These are phyloP conservation scores for Athene noctua DNA, from an alignment of 2,113 vertebrate species.

Conservation along the genomic window DNA sequence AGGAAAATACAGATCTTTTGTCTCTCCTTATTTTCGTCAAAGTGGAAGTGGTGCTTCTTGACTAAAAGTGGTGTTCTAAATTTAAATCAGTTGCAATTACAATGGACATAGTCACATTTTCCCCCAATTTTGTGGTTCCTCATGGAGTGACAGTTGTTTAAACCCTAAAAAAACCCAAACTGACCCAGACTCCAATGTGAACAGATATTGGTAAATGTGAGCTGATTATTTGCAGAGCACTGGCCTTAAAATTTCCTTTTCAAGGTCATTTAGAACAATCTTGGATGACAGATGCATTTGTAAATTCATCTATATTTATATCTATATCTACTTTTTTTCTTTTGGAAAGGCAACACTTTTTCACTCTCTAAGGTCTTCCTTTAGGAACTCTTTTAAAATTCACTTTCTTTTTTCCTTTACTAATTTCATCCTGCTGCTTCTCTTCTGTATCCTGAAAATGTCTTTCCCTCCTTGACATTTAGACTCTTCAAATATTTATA, in stretches of 20 bases:
- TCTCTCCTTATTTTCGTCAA: background rate
- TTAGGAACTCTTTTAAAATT: background rate
- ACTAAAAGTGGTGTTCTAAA: background rate
- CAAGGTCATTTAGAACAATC: background rate
- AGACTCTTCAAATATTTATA: constrained; percentile 61
- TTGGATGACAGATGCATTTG: background rate
- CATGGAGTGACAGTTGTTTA: background rate
- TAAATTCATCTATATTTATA: background rate
- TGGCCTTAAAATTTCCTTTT: background rate
- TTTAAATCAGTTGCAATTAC: background rate
- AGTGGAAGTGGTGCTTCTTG: background rate
- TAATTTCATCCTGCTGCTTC: background rate
- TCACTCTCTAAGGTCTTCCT: background rate
- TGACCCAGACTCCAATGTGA: fast-evolving
- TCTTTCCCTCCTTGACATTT: constrained; percentile 36
- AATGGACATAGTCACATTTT: background rate
- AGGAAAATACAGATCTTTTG: background rate
- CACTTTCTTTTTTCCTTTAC: background rate
- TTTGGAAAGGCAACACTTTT: background rate
- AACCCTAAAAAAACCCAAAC: background rate
- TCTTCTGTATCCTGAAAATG: constrained; percentile 36
- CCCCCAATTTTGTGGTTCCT: background rate
- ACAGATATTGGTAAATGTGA: background rate
- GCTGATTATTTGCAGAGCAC: background rate
- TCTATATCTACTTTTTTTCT: background rate